phyloP scores from a whole-genome alignment of 2,113 vertebrate species.

The Heteronetta atricapilla region DNA sequence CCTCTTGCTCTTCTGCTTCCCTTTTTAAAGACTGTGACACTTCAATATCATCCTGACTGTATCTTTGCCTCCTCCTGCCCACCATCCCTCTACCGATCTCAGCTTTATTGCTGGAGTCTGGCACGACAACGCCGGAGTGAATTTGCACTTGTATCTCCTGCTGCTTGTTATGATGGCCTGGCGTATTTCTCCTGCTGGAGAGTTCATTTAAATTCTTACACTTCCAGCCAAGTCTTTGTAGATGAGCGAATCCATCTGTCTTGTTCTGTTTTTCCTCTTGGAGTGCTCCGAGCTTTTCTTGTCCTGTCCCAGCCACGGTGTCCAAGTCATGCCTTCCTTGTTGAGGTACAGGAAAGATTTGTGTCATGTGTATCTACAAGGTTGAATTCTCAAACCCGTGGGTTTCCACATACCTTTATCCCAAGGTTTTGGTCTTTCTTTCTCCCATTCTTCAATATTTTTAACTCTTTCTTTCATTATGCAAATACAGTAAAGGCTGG shows the following conservation, averaged over 20 bases:
- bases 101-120: neutral
- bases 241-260: conserved; percentile 20
- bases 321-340: neutral
- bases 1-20: neutral
- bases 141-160: conserved; percentile 15
- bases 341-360: neutral
- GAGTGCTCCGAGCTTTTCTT: neutral
- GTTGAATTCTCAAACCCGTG: neutral
- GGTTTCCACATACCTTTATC: neutral
- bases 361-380: neutral
- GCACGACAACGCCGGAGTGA: neutral
- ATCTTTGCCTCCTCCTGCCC: neutral
- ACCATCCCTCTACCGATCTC: neutral
- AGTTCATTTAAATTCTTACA: neutral
- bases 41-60: neutral
- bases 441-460: neutral
- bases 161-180: conserved; percentile 32
- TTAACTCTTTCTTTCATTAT: neutral
- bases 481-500: neutral
- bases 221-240: conserved; percentile 40
- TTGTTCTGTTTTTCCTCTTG: neutral
- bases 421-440: neutral
- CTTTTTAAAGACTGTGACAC: neutral
- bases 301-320: neutral
- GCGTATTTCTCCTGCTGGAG: neutral